Evolutionary conservation across 2,113 vertebrate species (phyloP).

Genomic region (Pachycephala philippinensis): DNA sequence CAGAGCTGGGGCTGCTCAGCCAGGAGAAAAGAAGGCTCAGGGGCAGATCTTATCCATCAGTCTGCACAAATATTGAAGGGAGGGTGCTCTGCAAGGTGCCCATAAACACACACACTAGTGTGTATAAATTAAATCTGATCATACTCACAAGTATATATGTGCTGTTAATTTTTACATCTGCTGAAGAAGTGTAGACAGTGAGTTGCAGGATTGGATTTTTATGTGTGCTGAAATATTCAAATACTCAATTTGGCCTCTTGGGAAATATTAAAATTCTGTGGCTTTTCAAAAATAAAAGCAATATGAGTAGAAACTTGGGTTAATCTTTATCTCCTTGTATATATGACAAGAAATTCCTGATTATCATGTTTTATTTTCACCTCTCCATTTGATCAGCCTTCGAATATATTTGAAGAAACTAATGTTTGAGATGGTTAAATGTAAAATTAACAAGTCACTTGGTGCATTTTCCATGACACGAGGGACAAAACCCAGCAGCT

Average conservation of each 20-base stretch:
- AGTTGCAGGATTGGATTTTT: background rate
- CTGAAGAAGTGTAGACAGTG: background rate
- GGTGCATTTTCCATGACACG: background rate
- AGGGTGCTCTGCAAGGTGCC: background rate
- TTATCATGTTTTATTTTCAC: background rate
- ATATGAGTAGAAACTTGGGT: background rate
- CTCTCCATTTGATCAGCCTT: background rate
- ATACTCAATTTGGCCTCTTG: background rate
- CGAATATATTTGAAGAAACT: background rate
- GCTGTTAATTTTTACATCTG: background rate
- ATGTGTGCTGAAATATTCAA: background rate
- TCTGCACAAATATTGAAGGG: background rate
- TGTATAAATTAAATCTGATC: background rate
- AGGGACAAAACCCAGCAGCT: background rate
- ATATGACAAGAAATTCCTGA: background rate
- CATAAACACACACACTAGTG: background rate
- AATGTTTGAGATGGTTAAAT: background rate
- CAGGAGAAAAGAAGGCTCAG: background rate
- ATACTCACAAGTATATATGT: background rate
- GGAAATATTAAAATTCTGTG: background rate
- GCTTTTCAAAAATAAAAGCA: constrained; percentile 9
- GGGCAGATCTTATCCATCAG: background rate
- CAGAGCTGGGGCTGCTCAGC: background rate
- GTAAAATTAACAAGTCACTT: background rate
- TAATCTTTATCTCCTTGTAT: background rate